Conservation (phyloP, 2,888 invertebrate species). For the Dioctria linearis region DNA sequence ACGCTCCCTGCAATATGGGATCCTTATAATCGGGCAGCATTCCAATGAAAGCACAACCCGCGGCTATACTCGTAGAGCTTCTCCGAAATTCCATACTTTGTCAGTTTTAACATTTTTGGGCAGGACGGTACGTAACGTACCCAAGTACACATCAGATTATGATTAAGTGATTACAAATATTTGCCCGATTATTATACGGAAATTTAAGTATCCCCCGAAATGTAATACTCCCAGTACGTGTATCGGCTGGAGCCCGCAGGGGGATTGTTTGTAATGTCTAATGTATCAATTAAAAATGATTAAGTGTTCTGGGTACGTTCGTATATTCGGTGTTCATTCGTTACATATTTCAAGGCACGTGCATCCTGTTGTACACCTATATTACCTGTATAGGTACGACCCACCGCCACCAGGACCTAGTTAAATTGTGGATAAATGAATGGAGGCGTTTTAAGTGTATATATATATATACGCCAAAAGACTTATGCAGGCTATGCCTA, state of each 20-base stretch:
- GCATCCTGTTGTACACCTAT: not conserved
- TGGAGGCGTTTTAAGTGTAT: not conserved
- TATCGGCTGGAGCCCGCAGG: slow-evolving; percentile 47
- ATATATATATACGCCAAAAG: not conserved
- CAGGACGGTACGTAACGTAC: slow-evolving; percentile 1
- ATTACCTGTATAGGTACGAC: too few relatives aligned
- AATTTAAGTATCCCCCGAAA: slow-evolving; percentile 52
- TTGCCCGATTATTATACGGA: slow-evolving; percentile 54
- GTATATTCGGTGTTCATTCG: not conserved
- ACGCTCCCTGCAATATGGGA: not conserved
- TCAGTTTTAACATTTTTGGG: slow-evolving; percentile 36
- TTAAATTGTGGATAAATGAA: not conserved
- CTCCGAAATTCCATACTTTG: slow-evolving; percentile 4
- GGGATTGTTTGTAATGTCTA: slow-evolving; percentile 64
- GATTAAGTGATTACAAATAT: slow-evolving; percentile 56
- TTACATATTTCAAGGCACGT: slow-evolving; percentile 16
- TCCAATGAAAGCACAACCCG: not conserved
- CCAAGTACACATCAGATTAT: slow-evolving; percentile 40
- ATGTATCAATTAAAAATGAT: slow-evolving; percentile 72
- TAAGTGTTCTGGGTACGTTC: slow-evolving; percentile 64
- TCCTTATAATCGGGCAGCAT: not conserved
- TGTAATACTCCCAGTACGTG: slow-evolving; percentile 20
- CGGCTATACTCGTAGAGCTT: not conserved
- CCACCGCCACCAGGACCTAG: not conserved
- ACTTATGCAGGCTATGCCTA: not conserved